Percentiles rank a stretch among this genome's conserved stretches.
phyloP scores from a whole-genome alignment of 1,140 invertebrate species.

The Caligus rogercresseyi region DNA sequence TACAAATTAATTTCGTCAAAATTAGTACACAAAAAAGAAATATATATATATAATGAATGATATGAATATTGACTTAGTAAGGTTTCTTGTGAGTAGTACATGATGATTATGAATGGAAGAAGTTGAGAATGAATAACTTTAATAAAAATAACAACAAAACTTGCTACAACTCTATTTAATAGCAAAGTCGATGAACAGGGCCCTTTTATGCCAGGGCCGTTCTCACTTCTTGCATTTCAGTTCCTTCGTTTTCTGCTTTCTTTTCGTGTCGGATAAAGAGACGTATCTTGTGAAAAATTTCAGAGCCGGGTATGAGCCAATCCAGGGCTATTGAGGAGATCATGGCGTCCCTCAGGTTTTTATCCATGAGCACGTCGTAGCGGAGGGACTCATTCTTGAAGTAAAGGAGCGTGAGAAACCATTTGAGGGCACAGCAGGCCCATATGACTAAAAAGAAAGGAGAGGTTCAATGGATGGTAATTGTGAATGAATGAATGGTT shows the following conservation, averaged over 20 bases:
- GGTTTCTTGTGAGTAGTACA: too few species aligned
- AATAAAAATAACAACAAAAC: too few species aligned
- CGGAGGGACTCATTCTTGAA: background rate
- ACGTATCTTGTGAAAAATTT: slow-evolving; percentile 12
- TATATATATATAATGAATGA: too few species aligned
- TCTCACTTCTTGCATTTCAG: background rate
- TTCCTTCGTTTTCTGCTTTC: background rate
- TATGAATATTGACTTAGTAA: too few species aligned
- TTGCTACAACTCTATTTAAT: too few species aligned
- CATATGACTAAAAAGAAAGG: background rate
- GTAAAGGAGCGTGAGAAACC: background rate
- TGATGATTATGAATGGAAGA: too few species aligned
- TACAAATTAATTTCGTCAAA: too few species aligned
- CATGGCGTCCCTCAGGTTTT: background rate
- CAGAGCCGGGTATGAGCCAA: slow-evolving; percentile 8
- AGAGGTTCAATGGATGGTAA: background rate
- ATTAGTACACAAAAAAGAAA: too few species aligned
- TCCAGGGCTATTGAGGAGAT: slow-evolving; percentile 11
- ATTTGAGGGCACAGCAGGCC: background rate
- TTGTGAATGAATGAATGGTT: background rate
- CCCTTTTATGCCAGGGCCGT: too few species aligned
- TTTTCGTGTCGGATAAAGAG: background rate
- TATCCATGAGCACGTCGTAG: background rate
- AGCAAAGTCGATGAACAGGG: too few species aligned
- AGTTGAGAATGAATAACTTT: too few species aligned